phyloP scores from a whole-genome alignment of 2,113 vertebrate species.

The Pachyramphus minor region DNA sequence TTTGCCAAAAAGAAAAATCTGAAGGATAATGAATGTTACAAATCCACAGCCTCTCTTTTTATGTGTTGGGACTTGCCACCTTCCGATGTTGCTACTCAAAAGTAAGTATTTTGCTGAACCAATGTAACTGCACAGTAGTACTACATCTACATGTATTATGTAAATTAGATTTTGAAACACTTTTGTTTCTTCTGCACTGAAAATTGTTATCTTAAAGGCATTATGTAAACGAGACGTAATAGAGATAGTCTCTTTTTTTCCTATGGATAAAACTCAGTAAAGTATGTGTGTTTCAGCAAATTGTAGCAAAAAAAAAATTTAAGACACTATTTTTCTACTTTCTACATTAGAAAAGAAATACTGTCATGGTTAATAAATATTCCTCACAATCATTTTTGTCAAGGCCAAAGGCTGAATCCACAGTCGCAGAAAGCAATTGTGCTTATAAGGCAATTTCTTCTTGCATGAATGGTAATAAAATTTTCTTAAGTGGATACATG shows the following conservation, averaged over 20 bases:
- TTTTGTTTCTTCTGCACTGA: neutral
- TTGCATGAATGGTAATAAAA: neutral
- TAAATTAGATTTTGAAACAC: constrained; percentile 30
- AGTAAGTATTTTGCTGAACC: neutral
- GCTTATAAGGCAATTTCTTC: neutral
- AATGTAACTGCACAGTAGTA: neutral
- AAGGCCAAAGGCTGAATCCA: neutral
- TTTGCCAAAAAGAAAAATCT: neutral
- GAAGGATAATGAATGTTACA: neutral
- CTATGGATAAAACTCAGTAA: neutral
- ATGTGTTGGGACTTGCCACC: neutral
- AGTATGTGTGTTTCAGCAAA: neutral
- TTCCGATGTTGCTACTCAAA: neutral
- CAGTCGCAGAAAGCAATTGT: neutral
- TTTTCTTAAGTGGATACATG: neutral
- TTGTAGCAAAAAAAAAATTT: neutral
- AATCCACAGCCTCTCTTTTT: neutral
- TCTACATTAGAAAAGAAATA: neutral
- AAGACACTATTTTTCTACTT: neutral
- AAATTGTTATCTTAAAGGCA: neutral
- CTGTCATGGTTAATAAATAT: neutral
- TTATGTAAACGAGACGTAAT: neutral
- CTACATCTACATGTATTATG: neutral
- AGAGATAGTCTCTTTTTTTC: neutral
- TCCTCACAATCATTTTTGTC: neutral